Evolutionary conservation across 2,888 invertebrate genomes (phyloP).

Genomic region (Diarsia rubi): DNA sequence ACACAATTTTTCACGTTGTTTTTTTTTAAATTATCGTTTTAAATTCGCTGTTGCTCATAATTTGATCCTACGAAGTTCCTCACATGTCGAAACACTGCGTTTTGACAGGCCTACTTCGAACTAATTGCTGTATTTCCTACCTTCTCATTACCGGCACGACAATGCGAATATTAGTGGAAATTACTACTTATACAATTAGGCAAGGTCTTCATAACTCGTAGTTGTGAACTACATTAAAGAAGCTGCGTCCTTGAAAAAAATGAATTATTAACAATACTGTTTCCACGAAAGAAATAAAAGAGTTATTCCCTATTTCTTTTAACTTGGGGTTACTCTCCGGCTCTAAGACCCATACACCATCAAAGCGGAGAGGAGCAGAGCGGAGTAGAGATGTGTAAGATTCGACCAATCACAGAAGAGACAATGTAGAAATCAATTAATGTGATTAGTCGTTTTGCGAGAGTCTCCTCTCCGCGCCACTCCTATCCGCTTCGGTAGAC

Average conservation of each 20-base stretch:
- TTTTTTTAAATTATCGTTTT: no score
- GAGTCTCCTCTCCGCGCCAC: no score
- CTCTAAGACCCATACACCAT: no score
- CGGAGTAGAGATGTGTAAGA: no score
- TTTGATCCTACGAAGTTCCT: conserved; percentile 16
- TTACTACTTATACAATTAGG: conserved; percentile 38
- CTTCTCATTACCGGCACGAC: conserved; percentile 59
- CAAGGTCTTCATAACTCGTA: conserved; percentile 44
- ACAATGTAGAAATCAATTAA: no score
- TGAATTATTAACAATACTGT: not conserved
- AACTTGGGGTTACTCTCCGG: no score
- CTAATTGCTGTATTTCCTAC: conserved; percentile 61
- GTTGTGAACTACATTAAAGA: conserved; percentile 32
- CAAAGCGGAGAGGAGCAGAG: no score
- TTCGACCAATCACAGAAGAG: no score
- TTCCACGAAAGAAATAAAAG: no score
- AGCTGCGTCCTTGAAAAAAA: not conserved
- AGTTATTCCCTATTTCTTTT: not conserved
- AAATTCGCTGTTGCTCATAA: conserved; percentile 28
- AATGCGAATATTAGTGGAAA: conserved; percentile 58
- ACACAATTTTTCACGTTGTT: no score
- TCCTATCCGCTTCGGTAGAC: no score
- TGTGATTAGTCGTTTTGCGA: no score
- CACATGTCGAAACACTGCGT: conserved; percentile 61
- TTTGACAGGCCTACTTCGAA: conserved; percentile 44